Evolutionary conservation across 2,113 vertebrate species (phyloP), one percentile per base, ranked within the genome.

Genomic region (Aspidoscelis tigris): DNA sequence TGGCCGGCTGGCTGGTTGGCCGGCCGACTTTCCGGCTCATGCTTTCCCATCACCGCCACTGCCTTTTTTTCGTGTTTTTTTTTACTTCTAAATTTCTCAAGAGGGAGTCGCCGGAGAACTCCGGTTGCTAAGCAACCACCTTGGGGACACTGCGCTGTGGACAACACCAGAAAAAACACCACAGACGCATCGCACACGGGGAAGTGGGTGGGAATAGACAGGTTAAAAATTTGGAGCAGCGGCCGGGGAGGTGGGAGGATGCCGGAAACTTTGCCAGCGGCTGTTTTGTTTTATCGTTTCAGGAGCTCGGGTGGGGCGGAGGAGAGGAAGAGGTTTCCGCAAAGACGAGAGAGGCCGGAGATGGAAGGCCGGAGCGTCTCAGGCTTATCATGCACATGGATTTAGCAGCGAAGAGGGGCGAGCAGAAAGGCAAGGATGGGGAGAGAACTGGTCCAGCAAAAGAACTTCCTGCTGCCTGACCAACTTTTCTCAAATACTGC

Each of bases 151-250:
- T 9, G 10, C 64, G 33, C 20, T 85, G 76, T 0, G 0, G 84
- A 43, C 76, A 73, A 74, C 78, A 12, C 39, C 70, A 39, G 53
- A 1, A 47, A 43, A 82, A 61, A 68, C 7, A 11, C 47, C 0
- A 39, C 5, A 70, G 3, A 77, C 68, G 41, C 70, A 20, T 50
- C 39, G 7, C 18, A 72, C 39, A 18, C 2, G 10, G 22, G 33
- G 33, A 33, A 1, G 33, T 50, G 47, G 47, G 47, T 5, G 47
- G 47, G 8, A 50, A 50, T 58, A 53, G 18, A 1, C 10, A 1
- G 39, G 43, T 22, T 2, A 0, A 0, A 16, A 20, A 12, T 47
- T 50, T 24, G 2, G 55, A 61, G 8, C 4, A 14, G 11, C 18
- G 6, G 10, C 18, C 22, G 5, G 20, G 24, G n/a, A 7, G 20